phyloP scores from a whole-genome alignment of 2,113 vertebrate genomes.

The Maccullochella peelii region DNA sequence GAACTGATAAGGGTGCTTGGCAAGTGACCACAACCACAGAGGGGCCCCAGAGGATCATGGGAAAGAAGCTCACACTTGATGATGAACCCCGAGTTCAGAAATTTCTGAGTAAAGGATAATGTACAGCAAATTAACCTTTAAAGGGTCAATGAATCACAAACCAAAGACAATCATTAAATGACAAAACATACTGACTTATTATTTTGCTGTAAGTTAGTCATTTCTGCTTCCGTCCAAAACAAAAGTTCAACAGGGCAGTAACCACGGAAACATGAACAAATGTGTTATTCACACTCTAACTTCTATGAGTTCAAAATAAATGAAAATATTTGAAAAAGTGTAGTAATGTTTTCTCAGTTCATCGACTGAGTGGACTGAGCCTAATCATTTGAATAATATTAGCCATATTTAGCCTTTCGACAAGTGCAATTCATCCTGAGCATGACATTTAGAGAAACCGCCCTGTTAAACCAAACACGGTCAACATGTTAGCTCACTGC shows the following conservation, averaged over 20 bases:
- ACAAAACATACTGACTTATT: neutral
- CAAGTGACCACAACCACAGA: slow-evolving; percentile 40
- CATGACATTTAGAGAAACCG: slow-evolving; percentile 12
- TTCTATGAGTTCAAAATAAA: neutral
- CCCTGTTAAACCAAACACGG: neutral
- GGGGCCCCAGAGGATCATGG: slow-evolving; percentile 15
- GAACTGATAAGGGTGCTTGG: slow-evolving; percentile 46
- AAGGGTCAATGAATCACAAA: slow-evolving; percentile 2
- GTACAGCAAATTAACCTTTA: neutral
- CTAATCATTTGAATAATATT: neutral
- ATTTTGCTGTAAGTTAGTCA: neutral
- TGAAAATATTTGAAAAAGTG: neutral
- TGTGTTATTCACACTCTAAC: neutral
- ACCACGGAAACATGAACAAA: neutral
- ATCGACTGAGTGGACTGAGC: neutral
- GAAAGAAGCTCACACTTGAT: neutral
- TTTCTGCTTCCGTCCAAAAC: neutral
- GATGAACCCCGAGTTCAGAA: neutral
- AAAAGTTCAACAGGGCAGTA: no score
- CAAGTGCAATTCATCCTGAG: neutral
- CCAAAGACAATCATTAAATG: neutral
- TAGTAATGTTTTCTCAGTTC: neutral
- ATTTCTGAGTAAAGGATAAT: neutral
- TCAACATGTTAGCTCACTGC: slow-evolving; percentile 30
- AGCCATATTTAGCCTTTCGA: neutral